These are phyloP conservation scores for Liodrosophila aerea DNA, from an alignment of 2,888 invertebrate genomes.

Conservation along the genomic window DNA sequence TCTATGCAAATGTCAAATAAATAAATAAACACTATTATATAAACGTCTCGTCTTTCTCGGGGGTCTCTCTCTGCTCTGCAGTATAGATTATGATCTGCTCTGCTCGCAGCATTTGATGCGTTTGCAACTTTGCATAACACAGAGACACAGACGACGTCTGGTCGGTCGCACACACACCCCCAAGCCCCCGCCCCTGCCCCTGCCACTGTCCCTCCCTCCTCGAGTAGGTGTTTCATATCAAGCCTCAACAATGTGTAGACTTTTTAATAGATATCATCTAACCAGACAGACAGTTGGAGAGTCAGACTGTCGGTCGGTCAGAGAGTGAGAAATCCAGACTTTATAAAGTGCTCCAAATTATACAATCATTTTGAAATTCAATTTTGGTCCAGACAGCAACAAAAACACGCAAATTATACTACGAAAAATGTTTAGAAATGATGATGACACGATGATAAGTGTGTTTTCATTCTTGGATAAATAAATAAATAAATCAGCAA, in stretches of 20 bases:
- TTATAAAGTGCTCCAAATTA: conserved; percentile 75
- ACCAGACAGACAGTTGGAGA: conserved; percentile 22
- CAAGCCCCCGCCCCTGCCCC: conserved; percentile 6
- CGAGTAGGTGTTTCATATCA: conserved; percentile 56
- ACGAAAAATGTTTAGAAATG: conserved; percentile 20
- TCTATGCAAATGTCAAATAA: conserved; percentile 69
- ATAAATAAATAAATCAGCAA: conserved; percentile 75
- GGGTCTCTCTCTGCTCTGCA: conserved; percentile 31
- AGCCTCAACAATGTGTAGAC: conserved; percentile 61
- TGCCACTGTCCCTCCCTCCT: neutral
- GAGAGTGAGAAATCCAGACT: conserved; percentile 61
- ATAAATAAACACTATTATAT: conserved; percentile 76
- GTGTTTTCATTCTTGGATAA: conserved; percentile 36
- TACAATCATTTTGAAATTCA: conserved; percentile 78
- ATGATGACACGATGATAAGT: conserved; percentile 56
- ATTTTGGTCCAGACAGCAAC: conserved; percentile 70
- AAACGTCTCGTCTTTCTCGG: conserved; percentile 52
- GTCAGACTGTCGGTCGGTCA: conserved; percentile 22
- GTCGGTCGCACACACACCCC: conserved; percentile 18
- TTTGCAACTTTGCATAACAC: conserved; percentile 74
- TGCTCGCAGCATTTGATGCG: conserved; percentile 65
- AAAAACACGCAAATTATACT: conserved; percentile 30
- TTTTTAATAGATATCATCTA: conserved; percentile 38
- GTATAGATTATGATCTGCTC: conserved; percentile 46
- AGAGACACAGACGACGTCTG: conserved; percentile 62